A percentile compares a stretch with the other conserved stretches of the same genome.
Conservation (phyloP, 2,888 invertebrate species). For the Platynereis dumerilii region DNA sequence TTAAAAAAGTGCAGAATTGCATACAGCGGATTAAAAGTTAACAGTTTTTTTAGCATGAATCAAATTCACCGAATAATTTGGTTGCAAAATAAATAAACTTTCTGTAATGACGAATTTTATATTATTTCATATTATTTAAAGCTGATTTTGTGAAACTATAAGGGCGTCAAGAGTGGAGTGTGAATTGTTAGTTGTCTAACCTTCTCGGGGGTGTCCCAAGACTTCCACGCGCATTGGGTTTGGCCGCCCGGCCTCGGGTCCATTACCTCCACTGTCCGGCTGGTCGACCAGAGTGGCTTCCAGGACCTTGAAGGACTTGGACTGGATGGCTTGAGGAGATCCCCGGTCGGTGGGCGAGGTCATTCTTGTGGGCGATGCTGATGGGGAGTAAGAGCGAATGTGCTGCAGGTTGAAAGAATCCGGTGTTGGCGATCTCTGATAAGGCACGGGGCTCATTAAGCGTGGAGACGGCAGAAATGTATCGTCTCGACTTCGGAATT, state of each 20-base stretch:
- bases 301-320: constrained; percentile 20
- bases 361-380: background rate
- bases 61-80: too few species aligned
- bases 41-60: too few species aligned
- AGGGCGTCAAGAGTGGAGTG: too few species aligned
- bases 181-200: too few species aligned
- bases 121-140: too few species aligned
- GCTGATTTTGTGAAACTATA: too few species aligned
- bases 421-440: constrained; percentile 1
- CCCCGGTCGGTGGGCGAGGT: background rate
- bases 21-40: too few species aligned
- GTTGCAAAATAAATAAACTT: too few species aligned
- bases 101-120: too few species aligned
- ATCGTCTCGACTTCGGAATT: constrained; percentile 12
- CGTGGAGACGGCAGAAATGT: constrained; percentile 1
- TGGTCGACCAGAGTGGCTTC: constrained; percentile 18
- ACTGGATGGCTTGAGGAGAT: constrained; percentile 15
- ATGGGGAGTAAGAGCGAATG: constrained; percentile 1
- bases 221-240: constrained; percentile 2
- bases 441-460: background rate
- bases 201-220: constrained; percentile 5
- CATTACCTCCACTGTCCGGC: constrained; percentile 4
- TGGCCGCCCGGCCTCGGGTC: background rate
- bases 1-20: too few species aligned
- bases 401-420: constrained; percentile 7